These are phyloP conservation scores for Propithecus perrieri DNA, from an alignment of 2,797 vertebrate species.

Conservation along the genomic window DNA sequence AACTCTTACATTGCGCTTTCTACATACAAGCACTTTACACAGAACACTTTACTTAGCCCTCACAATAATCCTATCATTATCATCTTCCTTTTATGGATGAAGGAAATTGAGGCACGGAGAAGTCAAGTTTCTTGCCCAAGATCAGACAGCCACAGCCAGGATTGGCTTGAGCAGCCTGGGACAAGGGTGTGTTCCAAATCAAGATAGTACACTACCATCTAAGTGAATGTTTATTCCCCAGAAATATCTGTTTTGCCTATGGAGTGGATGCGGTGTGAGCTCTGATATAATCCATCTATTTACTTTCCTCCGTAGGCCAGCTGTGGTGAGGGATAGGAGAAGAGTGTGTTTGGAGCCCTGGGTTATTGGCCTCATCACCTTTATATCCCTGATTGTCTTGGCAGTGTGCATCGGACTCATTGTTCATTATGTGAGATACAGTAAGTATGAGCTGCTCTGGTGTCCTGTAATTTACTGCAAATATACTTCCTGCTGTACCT, in stretches of 20 bases:
- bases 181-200: background rate
- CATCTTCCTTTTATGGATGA: background rate
- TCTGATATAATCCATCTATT: background rate
- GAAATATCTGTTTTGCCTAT: background rate
- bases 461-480: background rate
- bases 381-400: constrained; percentile 69
- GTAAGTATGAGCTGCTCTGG: constrained; percentile 59
- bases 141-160: background rate
- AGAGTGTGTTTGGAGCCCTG: constrained; percentile 62
- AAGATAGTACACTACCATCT: background rate
- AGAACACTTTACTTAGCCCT: background rate
- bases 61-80: background rate
- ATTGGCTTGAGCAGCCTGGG: background rate
- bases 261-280: fast-evolving
- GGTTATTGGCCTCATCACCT: constrained; percentile 73
- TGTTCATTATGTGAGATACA: constrained; percentile 76
- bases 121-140: background rate
- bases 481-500: background rate
- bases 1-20: background rate
- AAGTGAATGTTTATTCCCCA: background rate
- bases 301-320: constrained; percentile 54
- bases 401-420: constrained; percentile 76
- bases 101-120: background rate
- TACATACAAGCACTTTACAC: background rate
- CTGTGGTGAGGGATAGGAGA: constrained; percentile 49